Evolutionary conservation across 2,113 vertebrate species (phyloP), one percentile per base, ranked within the genome.

Genomic region (Myotis lucifugus): DNA sequence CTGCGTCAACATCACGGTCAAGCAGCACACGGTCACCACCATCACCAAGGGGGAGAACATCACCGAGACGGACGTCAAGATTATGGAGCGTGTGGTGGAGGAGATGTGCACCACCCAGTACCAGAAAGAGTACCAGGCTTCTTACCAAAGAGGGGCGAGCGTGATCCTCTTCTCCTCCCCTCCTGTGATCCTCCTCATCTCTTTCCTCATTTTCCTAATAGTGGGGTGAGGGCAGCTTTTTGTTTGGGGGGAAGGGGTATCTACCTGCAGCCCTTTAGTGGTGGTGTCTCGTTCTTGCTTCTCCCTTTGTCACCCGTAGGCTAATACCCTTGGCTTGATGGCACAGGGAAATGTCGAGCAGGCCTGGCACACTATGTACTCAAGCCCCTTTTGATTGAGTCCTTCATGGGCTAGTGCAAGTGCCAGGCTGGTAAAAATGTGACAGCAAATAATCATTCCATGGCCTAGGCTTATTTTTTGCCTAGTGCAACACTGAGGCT

Each of bases 71-170:
- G 98, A 98, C 61, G 66, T 95, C 32, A 97, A 96, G 88, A 98
- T 98, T 8, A 98, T 98, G 98, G 98, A 98, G 14, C 98, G 98
- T 3, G 98, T 98, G 79, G 98, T 98, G 79, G 97, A 98, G 4
- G 97, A 98, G 96, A 98, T 98, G 98, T 98, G 98, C 27, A 6
- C 98, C 73, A 98, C 97, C 40, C 98, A 98, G 98, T 98, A 98
- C 95, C 96, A 94, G 52, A 81, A 21, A 10, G 98, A 98, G 64
- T 96, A 96, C 54, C 88, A 87, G 61, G 92, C 97, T 48, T 85
- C 87, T 10, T 96, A 97, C 0, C 96, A 92, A 9, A 17, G 86
- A 37, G 59, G 79, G 23, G 32, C 34, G 21, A 32, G 90, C 19
- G 4, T 70, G 2, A 18, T 69, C 29, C 87, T 97, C 6, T 93